Conservation (phyloP, 1,140 invertebrate genomes). For the Triops cancriformis region DNA sequence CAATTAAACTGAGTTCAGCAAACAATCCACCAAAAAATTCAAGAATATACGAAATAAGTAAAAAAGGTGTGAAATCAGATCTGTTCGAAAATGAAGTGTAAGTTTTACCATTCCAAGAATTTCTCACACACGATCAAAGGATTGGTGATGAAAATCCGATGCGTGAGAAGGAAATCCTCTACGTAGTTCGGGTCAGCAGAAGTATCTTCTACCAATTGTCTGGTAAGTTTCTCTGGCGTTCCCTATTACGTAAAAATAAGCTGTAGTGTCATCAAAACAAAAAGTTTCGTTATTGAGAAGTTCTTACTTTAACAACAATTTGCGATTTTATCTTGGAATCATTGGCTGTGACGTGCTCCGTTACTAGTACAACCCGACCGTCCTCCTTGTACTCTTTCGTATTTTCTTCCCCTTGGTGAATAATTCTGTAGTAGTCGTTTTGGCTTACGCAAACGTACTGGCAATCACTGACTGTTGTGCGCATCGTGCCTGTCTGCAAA, state of each 20-base stretch:
- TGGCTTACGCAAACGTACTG: conserved; percentile 99
- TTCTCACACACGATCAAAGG: conserved; percentile 75
- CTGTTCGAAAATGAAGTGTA: background rate
- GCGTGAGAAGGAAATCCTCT: conserved; percentile 95
- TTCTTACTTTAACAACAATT: conserved; percentile 68
- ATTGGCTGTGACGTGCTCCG: conserved; percentile 59
- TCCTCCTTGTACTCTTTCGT: conserved; percentile 79
- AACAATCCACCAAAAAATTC: too few species aligned
- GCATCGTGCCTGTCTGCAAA: conserved; percentile 90
- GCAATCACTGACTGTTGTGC: conserved; percentile 92
- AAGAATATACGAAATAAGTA: too few species aligned
- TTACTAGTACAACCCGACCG: conserved; percentile 80
- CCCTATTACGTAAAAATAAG: conserved; percentile 45
- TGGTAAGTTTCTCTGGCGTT: conserved; percentile 80
- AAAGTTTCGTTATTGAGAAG: background rate
- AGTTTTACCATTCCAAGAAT: conserved; percentile 68
- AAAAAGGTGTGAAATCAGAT: too few species aligned
- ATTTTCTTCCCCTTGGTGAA: conserved; percentile 79
- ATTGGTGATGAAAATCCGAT: conserved; percentile 86
- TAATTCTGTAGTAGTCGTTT: conserved; percentile 79
- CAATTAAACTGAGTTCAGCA: too few species aligned
- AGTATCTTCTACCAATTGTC: conserved; percentile 87
- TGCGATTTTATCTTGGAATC: conserved; percentile 56
- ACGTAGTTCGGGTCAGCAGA: conserved; percentile 92
- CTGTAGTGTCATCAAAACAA: background rate